Evolutionary conservation across 30 jellyfish, hydroid and myxozoan genomes (phyloP).

Genomic region (Aurelia coerulea): DNA sequence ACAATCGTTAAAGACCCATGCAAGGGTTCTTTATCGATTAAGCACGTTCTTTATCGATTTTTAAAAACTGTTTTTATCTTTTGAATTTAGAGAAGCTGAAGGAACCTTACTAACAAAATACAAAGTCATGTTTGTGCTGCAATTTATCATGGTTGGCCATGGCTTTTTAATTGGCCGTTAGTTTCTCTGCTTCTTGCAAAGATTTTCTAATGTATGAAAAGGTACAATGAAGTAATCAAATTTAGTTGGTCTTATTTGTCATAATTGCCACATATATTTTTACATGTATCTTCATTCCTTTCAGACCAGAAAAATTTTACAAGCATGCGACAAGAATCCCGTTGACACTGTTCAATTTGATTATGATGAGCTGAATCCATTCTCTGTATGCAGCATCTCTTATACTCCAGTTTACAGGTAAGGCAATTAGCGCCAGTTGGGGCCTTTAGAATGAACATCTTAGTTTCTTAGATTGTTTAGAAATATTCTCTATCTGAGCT

Average conservation of each 20-base stretch:
- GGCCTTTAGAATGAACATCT: no score
- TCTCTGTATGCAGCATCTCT: slow-evolving; percentile 81
- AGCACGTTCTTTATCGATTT: no score
- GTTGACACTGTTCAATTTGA: slow-evolving; percentile 89
- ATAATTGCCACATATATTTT: not conserved
- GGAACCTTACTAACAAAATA: not conserved
- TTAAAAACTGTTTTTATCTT: no score
- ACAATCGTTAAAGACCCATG: no score
- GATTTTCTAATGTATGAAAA: not conserved
- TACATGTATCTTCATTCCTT: not conserved
- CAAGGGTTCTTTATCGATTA: no score
- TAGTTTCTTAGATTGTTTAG: no score
- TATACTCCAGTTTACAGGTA: slow-evolving; percentile 96
- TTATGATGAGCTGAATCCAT: slow-evolving; percentile 96
- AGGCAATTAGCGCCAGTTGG: not conserved
- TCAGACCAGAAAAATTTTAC: slow-evolving; percentile 94
- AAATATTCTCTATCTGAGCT: no score
- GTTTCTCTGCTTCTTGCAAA: no score
- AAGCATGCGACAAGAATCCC: slow-evolving; percentile 97
- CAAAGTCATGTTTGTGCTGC: not conserved
- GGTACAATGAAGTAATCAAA: not conserved
- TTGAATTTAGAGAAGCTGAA: no score
- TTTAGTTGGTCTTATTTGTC: not conserved
- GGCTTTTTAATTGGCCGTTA: no score
- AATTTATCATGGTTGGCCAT: not conserved